Conservation (phyloP, 1,140 invertebrate genomes). For the Aplysia californica region DNA sequence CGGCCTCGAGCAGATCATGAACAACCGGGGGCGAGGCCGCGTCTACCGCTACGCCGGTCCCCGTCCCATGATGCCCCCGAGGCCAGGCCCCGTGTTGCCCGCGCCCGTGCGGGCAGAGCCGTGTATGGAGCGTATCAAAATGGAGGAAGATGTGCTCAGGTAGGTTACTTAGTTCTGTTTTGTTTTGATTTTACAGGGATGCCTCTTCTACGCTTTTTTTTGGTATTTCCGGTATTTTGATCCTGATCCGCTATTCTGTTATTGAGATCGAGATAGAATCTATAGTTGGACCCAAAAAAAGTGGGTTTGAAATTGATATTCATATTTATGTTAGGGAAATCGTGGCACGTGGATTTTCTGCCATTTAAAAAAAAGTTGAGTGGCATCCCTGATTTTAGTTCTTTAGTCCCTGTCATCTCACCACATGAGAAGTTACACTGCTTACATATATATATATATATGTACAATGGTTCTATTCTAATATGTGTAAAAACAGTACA, state of each 20-base stretch:
- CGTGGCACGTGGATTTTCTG: background rate
- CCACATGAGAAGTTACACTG: no score
- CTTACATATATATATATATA: no score
- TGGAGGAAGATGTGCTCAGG: constrained; percentile 27
- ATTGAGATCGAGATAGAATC: no score
- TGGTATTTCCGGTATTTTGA: background rate
- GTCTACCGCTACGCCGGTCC: constrained; percentile 10
- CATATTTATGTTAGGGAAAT: background rate
- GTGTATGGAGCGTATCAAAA: constrained; percentile 12
- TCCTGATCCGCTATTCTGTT: no score
- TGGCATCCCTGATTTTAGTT: no score
- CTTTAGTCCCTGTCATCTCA: no score
- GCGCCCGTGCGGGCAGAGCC: background rate
- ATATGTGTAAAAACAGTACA: no score
- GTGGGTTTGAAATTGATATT: background rate
- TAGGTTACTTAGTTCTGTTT: background rate
- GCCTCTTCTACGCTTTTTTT: background rate
- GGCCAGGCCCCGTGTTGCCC: no score
- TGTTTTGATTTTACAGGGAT: background rate
- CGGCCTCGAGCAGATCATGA: constrained; percentile 7
- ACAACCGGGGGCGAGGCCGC: background rate
- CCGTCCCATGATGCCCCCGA: background rate
- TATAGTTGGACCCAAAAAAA: background rate
- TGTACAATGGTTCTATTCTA: no score
- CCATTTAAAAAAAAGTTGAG: no score